phyloP scores from a whole-genome alignment of 1,140 invertebrate species.

The Drosophila willistoni region DNA sequence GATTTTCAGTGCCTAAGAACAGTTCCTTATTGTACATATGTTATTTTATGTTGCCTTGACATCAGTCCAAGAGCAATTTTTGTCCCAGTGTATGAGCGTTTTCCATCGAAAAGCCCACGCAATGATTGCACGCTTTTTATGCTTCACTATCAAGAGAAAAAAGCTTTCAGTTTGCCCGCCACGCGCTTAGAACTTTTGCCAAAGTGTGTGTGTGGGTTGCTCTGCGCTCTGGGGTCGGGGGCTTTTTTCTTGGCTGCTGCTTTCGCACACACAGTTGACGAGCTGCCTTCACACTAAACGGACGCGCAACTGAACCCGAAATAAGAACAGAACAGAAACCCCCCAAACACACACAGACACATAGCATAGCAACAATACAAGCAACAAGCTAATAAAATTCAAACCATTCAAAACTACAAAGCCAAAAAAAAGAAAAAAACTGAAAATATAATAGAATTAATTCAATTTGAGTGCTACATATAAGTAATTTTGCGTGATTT shows the following conservation, averaged over 20 bases:
- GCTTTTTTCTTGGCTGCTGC: slow-evolving; percentile 21
- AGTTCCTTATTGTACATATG: too few species aligned
- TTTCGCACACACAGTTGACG: slow-evolving; percentile 67
- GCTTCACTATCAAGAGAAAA: slow-evolving; percentile 22
- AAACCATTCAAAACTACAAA: slow-evolving; percentile 33
- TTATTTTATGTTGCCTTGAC: too few species aligned
- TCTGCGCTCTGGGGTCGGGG: slow-evolving; percentile 18
- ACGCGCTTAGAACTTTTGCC: slow-evolving; percentile 67
- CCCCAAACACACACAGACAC: not conserved
- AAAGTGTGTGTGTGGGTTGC: slow-evolving; percentile 1
- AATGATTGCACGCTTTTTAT: slow-evolving; percentile 38
- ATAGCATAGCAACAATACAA: slow-evolving; percentile 20
- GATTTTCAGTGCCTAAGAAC: too few species aligned
- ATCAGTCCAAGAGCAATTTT: too few species aligned
- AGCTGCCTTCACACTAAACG: slow-evolving; percentile 71
- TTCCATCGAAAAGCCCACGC: slow-evolving; percentile 10
- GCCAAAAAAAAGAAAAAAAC: slow-evolving; percentile 32
- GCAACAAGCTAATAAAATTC: slow-evolving; percentile 45
- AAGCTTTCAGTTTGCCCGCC: slow-evolving; percentile 51
- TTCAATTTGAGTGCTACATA: slow-evolving; percentile 7
- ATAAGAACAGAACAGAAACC: not conserved
- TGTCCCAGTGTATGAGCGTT: not conserved
- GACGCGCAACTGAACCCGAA: slow-evolving; percentile 48
- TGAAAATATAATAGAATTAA: slow-evolving; percentile 10
- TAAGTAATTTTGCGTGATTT: slow-evolving; percentile 22